Evolutionary conservation across 2,888 invertebrate species (phyloP), one percentile per base, ranked within the genome.

Genomic region (Minunthozetes semirufus): DNA sequence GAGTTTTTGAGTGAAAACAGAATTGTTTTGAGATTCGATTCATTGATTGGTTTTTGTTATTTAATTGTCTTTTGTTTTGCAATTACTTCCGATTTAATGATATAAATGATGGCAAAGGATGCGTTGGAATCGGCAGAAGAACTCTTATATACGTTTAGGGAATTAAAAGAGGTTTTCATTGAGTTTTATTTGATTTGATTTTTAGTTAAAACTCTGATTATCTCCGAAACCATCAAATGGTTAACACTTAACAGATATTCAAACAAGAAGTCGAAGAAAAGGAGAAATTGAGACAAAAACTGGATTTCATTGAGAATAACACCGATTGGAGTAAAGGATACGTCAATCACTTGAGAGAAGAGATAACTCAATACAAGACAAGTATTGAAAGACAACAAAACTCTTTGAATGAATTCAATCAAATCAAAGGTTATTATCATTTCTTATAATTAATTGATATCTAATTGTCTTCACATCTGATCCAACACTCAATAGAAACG

Each of bases 11-110:
- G 4, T 33, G 4, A 33, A 33, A 5, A 5, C 33, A 8, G 33
- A n/a, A n/a, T n/a, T n/a, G n/a, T n/a, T n/a, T 33, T 33, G 8
- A 33, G 4, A 33, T 5, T 33, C 33, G 33, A 33, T 33, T 33
- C 4, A 33, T 33, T 33, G 99, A 84, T 73, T 89, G 91, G 83
- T 94, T 42, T 42, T 42, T 42, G 1, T 8, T 42, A 1, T 42
- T 11, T 42, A 1, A 9, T 42, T 42, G 1, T 8, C 11, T 1
- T 42, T 11, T 42, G 8, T 42, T 42, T 8, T 42, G 42, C 42
- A 4, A 42, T 13, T 42, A 9, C 5, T 42, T 42, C 11, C 11
- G 42, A 42, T 42, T 42, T 42, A 42, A 42, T 13, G 11, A 42
- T 13, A 42, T 9, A 42, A 42, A 42, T 33, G 42, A 42, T 42